Base-by-base conservation (phyloP, 2,888 invertebrate genomes). In the Malthinus seriepunctatus region DNA sequence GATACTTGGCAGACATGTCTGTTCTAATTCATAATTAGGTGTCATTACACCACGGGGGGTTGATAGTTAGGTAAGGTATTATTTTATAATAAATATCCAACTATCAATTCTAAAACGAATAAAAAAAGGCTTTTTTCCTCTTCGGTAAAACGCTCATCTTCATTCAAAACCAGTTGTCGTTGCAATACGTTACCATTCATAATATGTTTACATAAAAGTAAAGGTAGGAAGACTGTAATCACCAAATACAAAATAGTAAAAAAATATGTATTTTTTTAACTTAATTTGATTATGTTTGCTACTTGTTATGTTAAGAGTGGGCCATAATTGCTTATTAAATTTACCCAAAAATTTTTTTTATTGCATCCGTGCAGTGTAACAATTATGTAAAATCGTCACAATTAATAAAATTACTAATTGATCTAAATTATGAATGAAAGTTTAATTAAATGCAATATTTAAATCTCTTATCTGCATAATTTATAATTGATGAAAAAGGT, bases 1-100 rank as follows among this genome's bases (percentile, higher is more conserved):
- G 61, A 61, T 61, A 61, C 57, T 39, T 42, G 50, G 61, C 57
- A 61, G 61, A 61, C 61, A 61, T 50, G 57, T 61, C 51, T 54
- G 46, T 57, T 61, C 54, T 53, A 51, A 59, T 63, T 62, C 59
- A 39, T 63, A 62, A 59, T 62, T 59, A 45, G 59, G 45, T 58
- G 62, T 59, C 56, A 53, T 62, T 62, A 59, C 60, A 48, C 57
- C 42, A 45, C 12, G 46, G 63, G 56, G 57, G 57, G 60, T 59
- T 60, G 56, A 63, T 63, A 56, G 63, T 56, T 63, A 56, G 23
- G 23, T 23, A 23, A 23, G 23, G 23, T 23, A 23, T 23, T 23
- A 23, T 23, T 23, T 23, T 23, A 23, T 23, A 23, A 23, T 5
- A 23, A 23, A 23, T 23, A 23, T 23, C 23, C 23, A 23, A 2